A percentile compares a stretch with the other conserved stretches of the same genome.
Evolutionary conservation across 2,888 invertebrate species (phyloP).

Genomic region (Antheraea yamamai): DNA sequence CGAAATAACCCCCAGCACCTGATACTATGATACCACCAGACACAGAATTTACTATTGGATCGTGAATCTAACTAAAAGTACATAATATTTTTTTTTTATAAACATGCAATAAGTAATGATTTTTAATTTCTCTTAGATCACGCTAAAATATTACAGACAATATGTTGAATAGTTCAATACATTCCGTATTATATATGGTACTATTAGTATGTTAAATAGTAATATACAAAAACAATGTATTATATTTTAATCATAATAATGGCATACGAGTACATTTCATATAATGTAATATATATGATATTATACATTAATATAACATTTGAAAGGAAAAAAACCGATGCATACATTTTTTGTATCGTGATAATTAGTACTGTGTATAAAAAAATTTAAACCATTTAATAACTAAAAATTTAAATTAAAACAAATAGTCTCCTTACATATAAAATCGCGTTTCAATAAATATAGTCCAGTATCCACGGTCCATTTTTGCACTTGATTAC

Average conservation of each 20-base stretch:
- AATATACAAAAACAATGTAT: conserved; percentile 4
- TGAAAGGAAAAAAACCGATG: not conserved
- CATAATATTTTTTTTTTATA: not conserved
- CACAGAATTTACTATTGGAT: not conserved
- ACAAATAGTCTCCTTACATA: not conserved
- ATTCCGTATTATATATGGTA: not conserved
- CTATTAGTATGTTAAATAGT: not conserved
- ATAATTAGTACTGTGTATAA: not conserved
- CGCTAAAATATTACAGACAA: not conserved
- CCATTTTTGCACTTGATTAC: too few species aligned
- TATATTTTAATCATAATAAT: not conserved
- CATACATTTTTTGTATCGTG: not conserved
- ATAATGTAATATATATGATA: too few species aligned
- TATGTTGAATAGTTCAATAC: not conserved
- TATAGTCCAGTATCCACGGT: too few species aligned
- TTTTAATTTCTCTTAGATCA: not conserved
- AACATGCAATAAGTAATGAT: not conserved
- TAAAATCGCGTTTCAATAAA: not conserved
- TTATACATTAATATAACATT: too few species aligned
- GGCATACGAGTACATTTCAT: not conserved
- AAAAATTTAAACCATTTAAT: not conserved
- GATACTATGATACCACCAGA: not conserved
- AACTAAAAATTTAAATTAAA: not conserved
- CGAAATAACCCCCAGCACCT: too few species aligned
- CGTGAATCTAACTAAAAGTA: not conserved